phyloP scores from a whole-genome alignment of 1,140 invertebrate species.

The Archegozetes longisetosus region DNA sequence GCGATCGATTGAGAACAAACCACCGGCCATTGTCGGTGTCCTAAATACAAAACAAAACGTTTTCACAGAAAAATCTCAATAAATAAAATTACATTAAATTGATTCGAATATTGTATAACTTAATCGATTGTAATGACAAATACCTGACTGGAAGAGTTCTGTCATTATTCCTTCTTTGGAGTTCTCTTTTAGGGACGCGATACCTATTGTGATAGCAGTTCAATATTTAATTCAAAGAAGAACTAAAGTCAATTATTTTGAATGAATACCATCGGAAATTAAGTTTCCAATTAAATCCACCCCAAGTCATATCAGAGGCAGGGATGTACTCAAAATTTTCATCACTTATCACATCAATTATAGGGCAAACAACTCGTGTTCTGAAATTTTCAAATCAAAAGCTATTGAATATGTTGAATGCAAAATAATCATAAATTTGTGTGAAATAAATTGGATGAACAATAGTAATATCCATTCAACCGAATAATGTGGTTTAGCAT shows the following conservation, averaged over 20 bases:
- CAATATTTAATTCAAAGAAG: slow-evolving; percentile 12
- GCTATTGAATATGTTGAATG: slow-evolving; percentile 1
- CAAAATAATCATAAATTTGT: background rate
- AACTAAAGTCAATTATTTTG: background rate
- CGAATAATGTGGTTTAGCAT: too few species aligned
- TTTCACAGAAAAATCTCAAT: background rate
- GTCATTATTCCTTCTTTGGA: slow-evolving; percentile 72
- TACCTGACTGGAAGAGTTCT: slow-evolving; percentile 63
- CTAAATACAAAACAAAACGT: slow-evolving; percentile 23
- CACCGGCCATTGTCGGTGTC: slow-evolving; percentile 98
- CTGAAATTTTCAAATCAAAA: slow-evolving; percentile 29
- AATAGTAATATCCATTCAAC: too few species aligned
- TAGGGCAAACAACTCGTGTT: slow-evolving; percentile 86
- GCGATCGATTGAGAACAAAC: slow-evolving; percentile 87
- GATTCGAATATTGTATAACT: too few species aligned
- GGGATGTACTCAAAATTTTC: slow-evolving; percentile 83
- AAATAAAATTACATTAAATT: background rate
- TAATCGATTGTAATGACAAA: background rate
- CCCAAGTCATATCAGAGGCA: slow-evolving; percentile 90
- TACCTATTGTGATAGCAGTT: slow-evolving; percentile 52
- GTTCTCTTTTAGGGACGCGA: slow-evolving; percentile 85
- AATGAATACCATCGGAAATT: slow-evolving; percentile 65
- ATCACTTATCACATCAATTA: slow-evolving; percentile 92
- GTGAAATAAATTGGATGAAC: slow-evolving; percentile 13
- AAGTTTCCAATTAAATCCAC: slow-evolving; percentile 93